Percentiles rank a stretch among this genome's conserved stretches.
Conservation (phyloP, 2,113 vertebrate species). For the Balaeniceps rex region DNA sequence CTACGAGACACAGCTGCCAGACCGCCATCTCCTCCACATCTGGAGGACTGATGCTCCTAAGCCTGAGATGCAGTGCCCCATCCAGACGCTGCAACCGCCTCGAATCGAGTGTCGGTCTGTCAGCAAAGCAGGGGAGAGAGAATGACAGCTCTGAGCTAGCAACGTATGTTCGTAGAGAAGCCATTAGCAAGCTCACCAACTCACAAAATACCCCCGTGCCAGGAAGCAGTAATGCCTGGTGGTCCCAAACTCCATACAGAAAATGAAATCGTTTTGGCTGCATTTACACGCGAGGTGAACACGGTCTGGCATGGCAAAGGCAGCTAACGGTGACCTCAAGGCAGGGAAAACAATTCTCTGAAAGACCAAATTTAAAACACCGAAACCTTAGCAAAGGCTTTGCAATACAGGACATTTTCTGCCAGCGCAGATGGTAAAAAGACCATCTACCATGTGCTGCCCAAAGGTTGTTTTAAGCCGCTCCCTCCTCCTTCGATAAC, state of each 20-base stretch:
- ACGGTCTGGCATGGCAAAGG: neutral
- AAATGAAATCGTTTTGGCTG: neutral
- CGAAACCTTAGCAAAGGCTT: neutral
- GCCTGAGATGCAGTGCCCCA: neutral
- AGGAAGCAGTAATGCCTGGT: neutral
- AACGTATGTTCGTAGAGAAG: accelerated
- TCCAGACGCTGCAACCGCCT: neutral
- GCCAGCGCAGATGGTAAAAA: neutral
- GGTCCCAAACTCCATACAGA: neutral
- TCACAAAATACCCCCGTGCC: neutral
- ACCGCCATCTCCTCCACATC: neutral
- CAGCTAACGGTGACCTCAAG: neutral
- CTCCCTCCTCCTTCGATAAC: neutral
- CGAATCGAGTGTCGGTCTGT: neutral
- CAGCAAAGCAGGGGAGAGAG: neutral
- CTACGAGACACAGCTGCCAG: neutral
- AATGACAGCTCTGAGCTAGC: neutral
- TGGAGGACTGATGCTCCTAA: neutral
- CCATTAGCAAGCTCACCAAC: neutral
- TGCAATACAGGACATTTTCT: neutral
- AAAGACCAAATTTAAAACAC: neutral
- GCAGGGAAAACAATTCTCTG: neutral
- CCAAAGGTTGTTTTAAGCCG: neutral
- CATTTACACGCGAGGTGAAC: neutral
- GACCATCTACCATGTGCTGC: neutral